These are phyloP conservation scores for Campoplex capitator DNA, from an alignment of 2,888 invertebrate genomes.

Conservation along the genomic window DNA sequence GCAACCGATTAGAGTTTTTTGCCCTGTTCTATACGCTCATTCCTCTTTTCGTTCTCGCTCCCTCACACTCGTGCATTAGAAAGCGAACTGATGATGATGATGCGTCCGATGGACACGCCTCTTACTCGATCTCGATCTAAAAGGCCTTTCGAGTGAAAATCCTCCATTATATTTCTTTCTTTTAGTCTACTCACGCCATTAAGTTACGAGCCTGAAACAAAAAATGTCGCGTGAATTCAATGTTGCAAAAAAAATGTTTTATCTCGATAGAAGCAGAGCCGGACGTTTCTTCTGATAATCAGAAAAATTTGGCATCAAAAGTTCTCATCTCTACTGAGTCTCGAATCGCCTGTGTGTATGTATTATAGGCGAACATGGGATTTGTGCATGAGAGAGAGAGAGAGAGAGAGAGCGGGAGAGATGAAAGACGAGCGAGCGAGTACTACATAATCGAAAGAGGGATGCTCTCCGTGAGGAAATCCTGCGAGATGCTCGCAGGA, in stretches of 20 bases:
- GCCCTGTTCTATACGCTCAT: constrained; percentile 44
- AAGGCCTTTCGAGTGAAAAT: background rate
- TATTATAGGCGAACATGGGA: background rate
- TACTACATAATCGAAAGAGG: constrained; percentile 15
- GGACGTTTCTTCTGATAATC: background rate
- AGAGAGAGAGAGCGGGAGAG: constrained; percentile 40
- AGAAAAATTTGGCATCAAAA: too few relatives aligned
- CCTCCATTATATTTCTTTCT: background rate
- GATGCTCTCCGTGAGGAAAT: constrained; percentile 27
- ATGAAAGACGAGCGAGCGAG: constrained; percentile 17
- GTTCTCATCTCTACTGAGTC: background rate
- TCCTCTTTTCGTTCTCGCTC: constrained; percentile 67
- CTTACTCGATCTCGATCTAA: constrained; percentile 17
- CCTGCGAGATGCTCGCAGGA: constrained; percentile 18
- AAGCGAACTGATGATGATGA: constrained; percentile 72
- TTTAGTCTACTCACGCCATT: background rate
- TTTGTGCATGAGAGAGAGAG: constrained; percentile 24
- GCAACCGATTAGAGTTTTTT: constrained; percentile 83
- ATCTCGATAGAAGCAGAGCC: background rate
- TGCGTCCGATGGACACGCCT: constrained; percentile 58
- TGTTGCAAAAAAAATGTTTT: background rate
- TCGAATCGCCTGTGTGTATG: background rate
- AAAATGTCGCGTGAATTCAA: background rate
- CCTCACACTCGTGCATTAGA: constrained; percentile 77
- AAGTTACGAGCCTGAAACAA: background rate